These are phyloP conservation scores for Palythoa caribaeorum DNA, from an alignment of 92 coral and sea anemone genomes.

Conservation along the genomic window DNA sequence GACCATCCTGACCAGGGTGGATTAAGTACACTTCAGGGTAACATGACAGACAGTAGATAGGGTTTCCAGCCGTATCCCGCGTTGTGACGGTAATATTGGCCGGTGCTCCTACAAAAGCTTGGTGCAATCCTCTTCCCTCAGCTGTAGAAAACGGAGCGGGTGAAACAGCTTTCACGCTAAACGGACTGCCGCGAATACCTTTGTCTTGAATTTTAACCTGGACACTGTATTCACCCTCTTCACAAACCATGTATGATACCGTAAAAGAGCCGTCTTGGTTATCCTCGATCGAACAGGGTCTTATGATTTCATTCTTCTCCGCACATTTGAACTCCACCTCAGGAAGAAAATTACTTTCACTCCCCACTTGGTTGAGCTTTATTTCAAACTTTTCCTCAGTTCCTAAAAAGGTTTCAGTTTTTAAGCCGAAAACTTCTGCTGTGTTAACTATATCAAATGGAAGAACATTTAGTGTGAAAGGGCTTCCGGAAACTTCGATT, in stretches of 20 bases:
- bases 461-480: constrained; percentile 7
- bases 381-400: constrained; percentile 31
- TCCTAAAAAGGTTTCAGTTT: constrained; percentile 18
- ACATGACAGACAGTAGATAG: constrained; percentile 14
- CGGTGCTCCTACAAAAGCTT: constrained; percentile 25
- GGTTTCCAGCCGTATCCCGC: not conserved
- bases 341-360: constrained; percentile 25
- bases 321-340: constrained; percentile 4
- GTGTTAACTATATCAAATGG: not conserved
- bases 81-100: constrained; percentile 15
- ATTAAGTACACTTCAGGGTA: constrained; percentile 16
- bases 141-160: constrained; percentile 30
- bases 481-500: not conserved
- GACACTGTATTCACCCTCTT: constrained; percentile 24
- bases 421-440: constrained; percentile 8
- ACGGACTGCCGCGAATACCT: constrained; percentile 33
- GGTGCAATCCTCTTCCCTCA: constrained; percentile 20
- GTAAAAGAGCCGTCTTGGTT: constrained; percentile 38
- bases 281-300: constrained; percentile 37
- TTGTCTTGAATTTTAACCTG: constrained; percentile 34
- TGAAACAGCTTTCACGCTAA: not conserved
- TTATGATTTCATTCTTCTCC: not conserved
- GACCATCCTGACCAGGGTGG: not conserved
- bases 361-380: constrained; percentile 8
- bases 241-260: constrained; percentile 21